A percentile compares a stretch with the other conserved stretches of the same genome.
phyloP scores from a whole-genome alignment of 2,888 invertebrate genomes.

The Anaspis maculata region DNA sequence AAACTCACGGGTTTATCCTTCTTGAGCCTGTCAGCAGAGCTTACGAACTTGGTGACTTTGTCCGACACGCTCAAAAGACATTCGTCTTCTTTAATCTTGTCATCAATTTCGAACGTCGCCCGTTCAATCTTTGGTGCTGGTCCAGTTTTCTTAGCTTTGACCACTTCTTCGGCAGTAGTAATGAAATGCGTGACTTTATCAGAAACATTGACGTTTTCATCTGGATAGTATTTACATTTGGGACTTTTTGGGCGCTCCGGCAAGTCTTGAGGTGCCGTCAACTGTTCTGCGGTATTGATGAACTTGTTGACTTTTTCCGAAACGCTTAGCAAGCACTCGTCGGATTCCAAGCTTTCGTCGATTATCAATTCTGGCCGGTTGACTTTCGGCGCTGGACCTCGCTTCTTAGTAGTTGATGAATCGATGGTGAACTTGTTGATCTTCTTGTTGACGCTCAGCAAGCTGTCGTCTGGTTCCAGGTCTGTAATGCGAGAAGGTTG shows the following conservation, averaged over 20 bases:
- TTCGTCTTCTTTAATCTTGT: conserved; percentile 43
- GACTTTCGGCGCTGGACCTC: conserved; percentile 36
- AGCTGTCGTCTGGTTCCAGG: conserved; percentile 43
- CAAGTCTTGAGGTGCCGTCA: conserved; percentile 22
- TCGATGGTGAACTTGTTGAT: conserved; percentile 36
- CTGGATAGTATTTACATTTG: conserved; percentile 25
- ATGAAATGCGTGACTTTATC: conserved; percentile 47
- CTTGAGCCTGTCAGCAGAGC: conserved; percentile 56
- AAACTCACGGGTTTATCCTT: too few relatives aligned
- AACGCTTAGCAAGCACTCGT: conserved; percentile 58
- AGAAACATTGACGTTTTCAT: conserved; percentile 38
- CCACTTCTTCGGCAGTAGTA: conserved; percentile 20
- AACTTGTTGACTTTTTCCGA: conserved; percentile 64
- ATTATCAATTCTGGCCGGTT: conserved; percentile 40
- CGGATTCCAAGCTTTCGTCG: conserved; percentile 46
- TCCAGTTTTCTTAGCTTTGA: conserved; percentile 10
- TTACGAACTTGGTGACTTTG: conserved; percentile 56
- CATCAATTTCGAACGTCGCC: conserved; percentile 25
- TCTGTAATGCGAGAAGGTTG: conserved; percentile 38
- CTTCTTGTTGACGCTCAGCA: conserved; percentile 52
- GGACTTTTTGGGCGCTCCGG: conserved; percentile 34
- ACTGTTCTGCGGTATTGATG: conserved; percentile 46
- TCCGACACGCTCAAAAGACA: conserved; percentile 56
- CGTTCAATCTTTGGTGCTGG: conserved; percentile 19
- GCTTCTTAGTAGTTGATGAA: conserved; percentile 23